phyloP scores from a whole-genome alignment of 2,113 vertebrate genomes.

The Cavia aperea region DNA sequence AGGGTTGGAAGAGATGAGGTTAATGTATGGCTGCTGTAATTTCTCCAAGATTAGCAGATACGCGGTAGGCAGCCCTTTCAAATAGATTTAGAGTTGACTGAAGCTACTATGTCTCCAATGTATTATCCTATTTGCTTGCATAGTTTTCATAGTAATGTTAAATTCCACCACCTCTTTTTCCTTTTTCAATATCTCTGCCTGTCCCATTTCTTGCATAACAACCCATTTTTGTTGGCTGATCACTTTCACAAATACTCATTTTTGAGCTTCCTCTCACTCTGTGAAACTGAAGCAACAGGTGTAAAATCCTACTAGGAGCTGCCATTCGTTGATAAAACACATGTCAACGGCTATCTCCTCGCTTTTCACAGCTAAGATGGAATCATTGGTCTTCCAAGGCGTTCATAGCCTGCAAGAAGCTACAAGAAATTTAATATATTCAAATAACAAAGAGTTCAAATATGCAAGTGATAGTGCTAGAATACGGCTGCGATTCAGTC shows the following conservation, averaged over 20 bases:
- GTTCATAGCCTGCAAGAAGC: neutral
- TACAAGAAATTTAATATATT: neutral
- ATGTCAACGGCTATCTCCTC: neutral
- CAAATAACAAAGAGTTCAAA: neutral
- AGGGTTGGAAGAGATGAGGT: neutral
- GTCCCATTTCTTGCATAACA: neutral
- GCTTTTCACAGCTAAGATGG: neutral
- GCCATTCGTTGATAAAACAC: constrained; percentile 6
- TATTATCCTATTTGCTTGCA: neutral
- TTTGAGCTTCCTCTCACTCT: neutral
- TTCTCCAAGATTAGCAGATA: neutral
- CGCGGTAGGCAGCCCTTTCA: neutral
- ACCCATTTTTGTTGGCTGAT: neutral
- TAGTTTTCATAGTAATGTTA: neutral
- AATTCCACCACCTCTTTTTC: neutral
- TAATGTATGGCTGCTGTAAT: neutral
- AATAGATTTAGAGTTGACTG: neutral
- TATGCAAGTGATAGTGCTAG: neutral
- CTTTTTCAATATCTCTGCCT: neutral
- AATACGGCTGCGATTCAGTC: neutral
- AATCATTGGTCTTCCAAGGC: constrained; percentile 3
- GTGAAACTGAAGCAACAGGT: constrained; percentile 16
- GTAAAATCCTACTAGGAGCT: neutral
- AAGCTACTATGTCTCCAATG: neutral
- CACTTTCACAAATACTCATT: constrained; percentile 6